Evolutionary conservation across 2,888 invertebrate species (phyloP), one percentile per base, ranked within the genome.

Genomic region (Noctua janthe): DNA sequence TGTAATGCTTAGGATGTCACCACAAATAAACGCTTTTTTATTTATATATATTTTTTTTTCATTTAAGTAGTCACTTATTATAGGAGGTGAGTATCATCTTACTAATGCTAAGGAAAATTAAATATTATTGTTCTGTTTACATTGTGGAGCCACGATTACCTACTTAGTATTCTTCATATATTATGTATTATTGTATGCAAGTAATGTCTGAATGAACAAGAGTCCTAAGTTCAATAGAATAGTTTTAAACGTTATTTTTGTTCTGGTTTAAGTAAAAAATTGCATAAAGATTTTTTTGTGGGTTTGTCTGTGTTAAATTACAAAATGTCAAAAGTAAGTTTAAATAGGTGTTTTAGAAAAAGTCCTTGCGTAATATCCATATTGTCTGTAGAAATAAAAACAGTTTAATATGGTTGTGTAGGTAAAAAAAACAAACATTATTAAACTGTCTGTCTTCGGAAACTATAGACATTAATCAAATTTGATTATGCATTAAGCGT

Each of bases 401-500:
- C 47, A n/a, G 23, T 2, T 11, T 29, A n/a, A 13, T 11, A 15
- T 3, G 11, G 3, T 8, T 10, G 10, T 5, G 1, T 62, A 64
- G 6, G 13, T n/a, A 78, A 71, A 77, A 59, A 59, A 23, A 29
- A 20, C 17, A 11, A 17, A 74, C n/a, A 74, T 29, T 23, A 35
- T 51, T 29, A 80, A 39, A 59, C 3, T 47, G 23, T 56, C 11
- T 29, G 51, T 80, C 20, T 71, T 64, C 15, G 4, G 54, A 73
- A 64, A 64, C 74, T 74, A 56, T 66, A 64, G 7, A 59, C 54
- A 71, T 56, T 39, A 71, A 67, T 71, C 43, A 74, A 64, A 35
- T 66, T 56, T 64, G 39, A 80, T 62, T 76, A 85, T 72, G 74
- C 69, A 84, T 69, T 75, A 76, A 69, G 47, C 64, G 67, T 78